A percentile compares a stretch with the other conserved stretches of the same genome.
phyloP scores from a whole-genome alignment of 1,140 invertebrate genomes.

The Agrilus planipennis region DNA sequence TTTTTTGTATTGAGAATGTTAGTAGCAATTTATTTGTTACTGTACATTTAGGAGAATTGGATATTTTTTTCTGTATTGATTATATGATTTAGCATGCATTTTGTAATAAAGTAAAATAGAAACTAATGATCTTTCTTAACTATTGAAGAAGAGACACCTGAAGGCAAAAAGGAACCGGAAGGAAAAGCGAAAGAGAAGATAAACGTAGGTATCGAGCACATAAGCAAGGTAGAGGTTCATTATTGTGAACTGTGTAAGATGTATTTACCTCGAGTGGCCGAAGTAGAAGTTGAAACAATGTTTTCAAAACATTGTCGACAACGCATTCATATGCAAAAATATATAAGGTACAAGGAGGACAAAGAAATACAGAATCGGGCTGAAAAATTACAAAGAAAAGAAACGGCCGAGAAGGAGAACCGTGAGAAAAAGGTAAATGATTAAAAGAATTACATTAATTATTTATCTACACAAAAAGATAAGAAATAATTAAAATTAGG shows the following conservation, averaged over 20 bases:
- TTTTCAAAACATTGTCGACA: conserved; percentile 56
- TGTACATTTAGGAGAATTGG: too few species aligned
- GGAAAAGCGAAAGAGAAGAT: conserved; percentile 47
- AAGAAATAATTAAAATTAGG: conserved; percentile 2
- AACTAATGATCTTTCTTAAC: conserved; percentile 12
- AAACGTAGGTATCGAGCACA: conserved; percentile 62
- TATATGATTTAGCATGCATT: too few species aligned
- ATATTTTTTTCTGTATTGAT: too few species aligned
- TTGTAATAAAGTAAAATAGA: too few species aligned
- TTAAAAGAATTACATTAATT: not conserved
- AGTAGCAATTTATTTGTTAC: too few species aligned
- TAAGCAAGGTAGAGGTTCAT: conserved; percentile 59
- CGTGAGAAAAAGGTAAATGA: conserved; percentile 14
- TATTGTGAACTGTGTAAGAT: conserved; percentile 63
- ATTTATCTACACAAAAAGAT: not conserved
- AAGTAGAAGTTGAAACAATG: conserved; percentile 41
- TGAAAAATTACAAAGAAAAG: conserved; percentile 49
- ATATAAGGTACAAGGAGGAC: conserved; percentile 60
- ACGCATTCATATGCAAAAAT: conserved; percentile 56
- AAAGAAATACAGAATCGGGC: conserved; percentile 52
- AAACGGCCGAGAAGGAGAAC: conserved; percentile 26
- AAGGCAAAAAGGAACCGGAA: conserved; percentile 40
- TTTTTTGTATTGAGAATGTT: too few species aligned
- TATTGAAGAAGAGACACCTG: conserved; percentile 44
- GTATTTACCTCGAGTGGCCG: conserved; percentile 51